Conservation (phyloP, 2,113 vertebrate genomes). For the Acrocephalus kingi region DNA sequence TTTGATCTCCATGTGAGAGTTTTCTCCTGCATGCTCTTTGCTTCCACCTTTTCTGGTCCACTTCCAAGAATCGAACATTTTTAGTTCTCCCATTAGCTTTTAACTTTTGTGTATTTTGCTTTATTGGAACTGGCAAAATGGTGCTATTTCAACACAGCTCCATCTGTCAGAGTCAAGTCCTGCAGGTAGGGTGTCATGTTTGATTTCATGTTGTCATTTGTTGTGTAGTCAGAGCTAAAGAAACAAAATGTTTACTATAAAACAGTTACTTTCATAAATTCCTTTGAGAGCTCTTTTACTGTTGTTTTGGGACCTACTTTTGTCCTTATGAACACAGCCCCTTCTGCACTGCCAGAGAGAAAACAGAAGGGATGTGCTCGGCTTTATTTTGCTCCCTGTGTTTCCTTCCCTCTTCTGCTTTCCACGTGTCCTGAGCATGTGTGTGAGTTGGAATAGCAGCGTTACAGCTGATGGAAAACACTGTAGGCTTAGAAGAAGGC, state of each 20-base stretch:
- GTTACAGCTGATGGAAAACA: neutral
- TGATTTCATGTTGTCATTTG: constrained; percentile 73
- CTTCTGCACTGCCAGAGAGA: neutral
- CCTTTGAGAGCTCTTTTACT: neutral
- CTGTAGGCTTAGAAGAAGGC: neutral
- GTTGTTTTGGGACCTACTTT: neutral
- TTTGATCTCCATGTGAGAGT: neutral
- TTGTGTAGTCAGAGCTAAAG: constrained; percentile 56
- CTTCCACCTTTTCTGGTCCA: neutral
- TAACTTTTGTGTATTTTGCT: constrained; percentile 56
- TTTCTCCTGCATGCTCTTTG: neutral
- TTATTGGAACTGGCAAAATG: constrained; percentile 72
- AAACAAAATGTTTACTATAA: neutral
- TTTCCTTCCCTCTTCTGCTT: neutral
- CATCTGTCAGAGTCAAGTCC: constrained; percentile 75
- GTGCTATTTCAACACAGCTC: constrained; percentile 62
- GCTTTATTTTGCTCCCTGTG: neutral
- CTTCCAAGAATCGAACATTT: constrained; percentile 45
- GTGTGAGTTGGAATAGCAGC: neutral
- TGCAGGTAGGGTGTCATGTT: constrained; percentile 70
- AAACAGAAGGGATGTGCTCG: neutral
- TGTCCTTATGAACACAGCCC: neutral
- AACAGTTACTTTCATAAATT: constrained; percentile 31
- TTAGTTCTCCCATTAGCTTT: constrained; percentile 42
- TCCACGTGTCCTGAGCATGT: neutral